Percentiles rank a stretch among this genome's conserved stretches.
These are phyloP conservation scores for Archivesica marissinica DNA, from an alignment of 1,140 invertebrate species.

Conservation along the genomic window DNA sequence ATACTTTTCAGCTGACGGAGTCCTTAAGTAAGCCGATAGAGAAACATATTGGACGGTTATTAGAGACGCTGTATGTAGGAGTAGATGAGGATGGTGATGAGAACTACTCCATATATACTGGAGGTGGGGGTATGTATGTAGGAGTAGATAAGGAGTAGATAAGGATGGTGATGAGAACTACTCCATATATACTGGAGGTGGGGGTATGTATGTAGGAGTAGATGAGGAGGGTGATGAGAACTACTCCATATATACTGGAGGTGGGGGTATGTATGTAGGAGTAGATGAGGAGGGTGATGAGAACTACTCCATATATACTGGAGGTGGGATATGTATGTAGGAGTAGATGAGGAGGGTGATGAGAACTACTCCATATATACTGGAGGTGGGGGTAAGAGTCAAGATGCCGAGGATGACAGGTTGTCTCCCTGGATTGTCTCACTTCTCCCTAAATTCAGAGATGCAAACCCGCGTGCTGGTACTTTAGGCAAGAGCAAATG, in stretches of 20 bases:
- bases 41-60: slow-evolving; percentile 38
- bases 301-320: too few relatives aligned
- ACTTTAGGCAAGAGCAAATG: too few relatives aligned
- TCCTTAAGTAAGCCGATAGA: slow-evolving; percentile 13
- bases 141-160: too few relatives aligned
- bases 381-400: slow-evolving; percentile 64
- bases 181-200: too few relatives aligned
- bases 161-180: too few relatives aligned
- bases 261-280: slow-evolving; percentile 65
- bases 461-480: too few relatives aligned
- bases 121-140: slow-evolving; percentile 57
- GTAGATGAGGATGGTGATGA: slow-evolving; percentile 48
- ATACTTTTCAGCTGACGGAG: slow-evolving; percentile 27
- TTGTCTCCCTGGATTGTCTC: too few relatives aligned
- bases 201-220: slow-evolving; percentile 60
- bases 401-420: too few relatives aligned
- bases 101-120: slow-evolving; percentile 68
- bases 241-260: slow-evolving; percentile 68
- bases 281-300: too few relatives aligned
- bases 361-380: slow-evolving; percentile 67
- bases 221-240: slow-evolving; percentile 51
- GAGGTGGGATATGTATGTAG: too few relatives aligned
- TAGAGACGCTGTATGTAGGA: slow-evolving; percentile 59
- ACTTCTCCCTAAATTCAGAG: too few relatives aligned
- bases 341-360: slow-evolving; percentile 53